Evolutionary conservation across 2,113 vertebrate species (phyloP).

Genomic region (Dicentrarchus labrax): DNA sequence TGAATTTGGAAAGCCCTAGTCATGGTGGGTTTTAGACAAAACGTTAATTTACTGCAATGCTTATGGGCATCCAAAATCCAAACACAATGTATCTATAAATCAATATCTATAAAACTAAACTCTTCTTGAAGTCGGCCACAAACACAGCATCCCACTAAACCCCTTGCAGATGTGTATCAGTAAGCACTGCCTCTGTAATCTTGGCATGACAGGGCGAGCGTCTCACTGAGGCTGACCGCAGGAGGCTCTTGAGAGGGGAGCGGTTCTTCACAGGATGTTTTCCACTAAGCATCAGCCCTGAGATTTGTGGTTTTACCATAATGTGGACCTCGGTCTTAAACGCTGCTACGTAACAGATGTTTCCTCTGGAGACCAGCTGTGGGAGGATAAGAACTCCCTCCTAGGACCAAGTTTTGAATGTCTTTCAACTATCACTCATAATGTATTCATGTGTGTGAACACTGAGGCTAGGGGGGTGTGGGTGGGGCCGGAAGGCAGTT

Average conservation of each 20-base stretch:
- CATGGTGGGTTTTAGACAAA: background rate
- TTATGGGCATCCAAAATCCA: background rate
- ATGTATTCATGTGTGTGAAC: constrained; percentile 27
- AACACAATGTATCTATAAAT: constrained; percentile 40
- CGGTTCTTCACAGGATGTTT: constrained; percentile 54
- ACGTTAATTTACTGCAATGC: constrained; percentile 5
- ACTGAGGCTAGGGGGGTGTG: background rate
- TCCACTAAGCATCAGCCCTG: constrained; percentile 39
- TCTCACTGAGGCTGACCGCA: constrained; percentile 49
- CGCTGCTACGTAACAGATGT: constrained; percentile 64
- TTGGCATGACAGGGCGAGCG: constrained; percentile 2
- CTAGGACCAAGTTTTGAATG: constrained; percentile 25
- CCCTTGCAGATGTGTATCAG: constrained; percentile 60
- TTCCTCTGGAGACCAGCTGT: constrained; percentile 71
- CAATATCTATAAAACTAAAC: constrained; percentile 34
- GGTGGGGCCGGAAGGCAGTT: constrained; percentile 40
- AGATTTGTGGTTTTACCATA: constrained; percentile 61
- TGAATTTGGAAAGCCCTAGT: constrained; percentile 1
- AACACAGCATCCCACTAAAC: constrained; percentile 33
- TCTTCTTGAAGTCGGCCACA: constrained; percentile 8
- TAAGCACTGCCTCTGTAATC: constrained; percentile 33
- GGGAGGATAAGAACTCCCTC: constrained; percentile 50
- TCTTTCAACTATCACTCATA: constrained; percentile 57
- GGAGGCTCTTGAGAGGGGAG: constrained; percentile 23
- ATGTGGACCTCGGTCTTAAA: constrained; percentile 43